phyloP scores from a whole-genome alignment of 2,113 vertebrate species.

The Canis aureus region DNA sequence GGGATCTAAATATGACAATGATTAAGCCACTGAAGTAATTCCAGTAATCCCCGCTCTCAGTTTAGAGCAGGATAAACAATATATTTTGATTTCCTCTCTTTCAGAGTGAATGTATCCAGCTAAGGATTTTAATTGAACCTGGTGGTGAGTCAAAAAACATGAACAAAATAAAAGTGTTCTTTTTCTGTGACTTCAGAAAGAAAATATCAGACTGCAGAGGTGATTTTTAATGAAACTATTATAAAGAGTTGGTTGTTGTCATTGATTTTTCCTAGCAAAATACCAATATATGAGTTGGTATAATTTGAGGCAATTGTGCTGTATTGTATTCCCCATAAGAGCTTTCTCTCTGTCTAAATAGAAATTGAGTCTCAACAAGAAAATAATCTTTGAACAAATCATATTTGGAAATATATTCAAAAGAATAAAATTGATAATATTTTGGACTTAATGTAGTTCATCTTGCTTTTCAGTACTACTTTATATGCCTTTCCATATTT shows the following conservation, averaged over 20 bases:
- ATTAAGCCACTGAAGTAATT: neutral
- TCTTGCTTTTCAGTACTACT: conserved; percentile 66
- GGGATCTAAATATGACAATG: neutral
- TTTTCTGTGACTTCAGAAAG: conserved; percentile 1
- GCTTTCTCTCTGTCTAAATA: conserved; percentile 60
- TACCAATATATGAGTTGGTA: neutral
- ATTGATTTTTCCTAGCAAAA: conserved; percentile 72
- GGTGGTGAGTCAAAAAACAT: conserved; percentile 40
- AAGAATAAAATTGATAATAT: conserved; percentile 78
- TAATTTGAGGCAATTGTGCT: conserved; percentile 78
- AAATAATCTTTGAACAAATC: conserved; percentile 79
- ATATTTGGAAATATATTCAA: conserved; percentile 85
- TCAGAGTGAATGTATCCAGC: neutral
- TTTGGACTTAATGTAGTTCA: conserved; percentile 67
- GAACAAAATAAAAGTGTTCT: neutral
- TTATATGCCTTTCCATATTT: conserved; percentile 78
- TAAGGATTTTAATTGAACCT: conserved; percentile 65
- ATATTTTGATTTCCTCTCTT: neutral
- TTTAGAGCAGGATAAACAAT: neutral
- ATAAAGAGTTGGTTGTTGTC: neutral
- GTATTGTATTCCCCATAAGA: conserved; percentile 71
- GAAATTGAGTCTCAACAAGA: conserved; percentile 80
- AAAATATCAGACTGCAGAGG: neutral
- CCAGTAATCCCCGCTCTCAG: neutral
- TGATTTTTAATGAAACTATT: conserved; percentile 70